Percentiles rank a stretch among this genome's conserved stretches.
Evolutionary conservation across 53 echinoderm and acorn worm species (phyloP).

Genomic region (Apostichopus leukothele): DNA sequence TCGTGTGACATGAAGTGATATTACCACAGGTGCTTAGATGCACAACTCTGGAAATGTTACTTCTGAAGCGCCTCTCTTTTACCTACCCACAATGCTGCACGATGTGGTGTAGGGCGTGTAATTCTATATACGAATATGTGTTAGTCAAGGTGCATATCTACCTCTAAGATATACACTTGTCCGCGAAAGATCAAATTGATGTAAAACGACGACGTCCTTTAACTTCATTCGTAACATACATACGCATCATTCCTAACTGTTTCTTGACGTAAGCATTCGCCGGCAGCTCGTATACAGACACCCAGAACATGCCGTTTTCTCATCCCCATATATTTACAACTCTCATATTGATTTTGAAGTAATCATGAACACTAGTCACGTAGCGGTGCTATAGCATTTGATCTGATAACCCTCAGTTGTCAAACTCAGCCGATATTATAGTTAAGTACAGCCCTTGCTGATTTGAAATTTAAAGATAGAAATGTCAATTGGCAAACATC

Average conservation of each 20-base stretch:
- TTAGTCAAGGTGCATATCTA: not conserved
- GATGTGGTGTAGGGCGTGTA: not conserved
- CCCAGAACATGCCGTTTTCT: too few relatives aligned
- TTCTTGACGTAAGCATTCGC: not conserved
- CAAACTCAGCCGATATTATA: not conserved
- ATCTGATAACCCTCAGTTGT: conserved; percentile 35
- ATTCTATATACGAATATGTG: not conserved
- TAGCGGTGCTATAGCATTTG: conserved; percentile 8
- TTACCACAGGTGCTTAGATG: too few relatives aligned
- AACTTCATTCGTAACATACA: too few relatives aligned
- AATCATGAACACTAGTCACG: conserved; percentile 2
- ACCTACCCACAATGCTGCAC: too few relatives aligned
- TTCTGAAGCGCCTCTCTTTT: too few relatives aligned
- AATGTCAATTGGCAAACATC: conserved; percentile 26
- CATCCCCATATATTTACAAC: not conserved
- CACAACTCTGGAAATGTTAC: too few relatives aligned
- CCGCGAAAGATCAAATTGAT: too few relatives aligned
- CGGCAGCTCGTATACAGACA: not conserved
- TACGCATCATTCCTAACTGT: not conserved
- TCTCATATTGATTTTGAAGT: conserved; percentile 1
- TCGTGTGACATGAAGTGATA: too few relatives aligned
- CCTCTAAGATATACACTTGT: not conserved
- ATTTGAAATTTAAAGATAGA: conserved; percentile 37
- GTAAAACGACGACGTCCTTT: too few relatives aligned
- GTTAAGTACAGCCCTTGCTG: not conserved